Evolutionary conservation across 2,113 vertebrate species (phyloP).

Genomic region (Ranitomeya variabilis): DNA sequence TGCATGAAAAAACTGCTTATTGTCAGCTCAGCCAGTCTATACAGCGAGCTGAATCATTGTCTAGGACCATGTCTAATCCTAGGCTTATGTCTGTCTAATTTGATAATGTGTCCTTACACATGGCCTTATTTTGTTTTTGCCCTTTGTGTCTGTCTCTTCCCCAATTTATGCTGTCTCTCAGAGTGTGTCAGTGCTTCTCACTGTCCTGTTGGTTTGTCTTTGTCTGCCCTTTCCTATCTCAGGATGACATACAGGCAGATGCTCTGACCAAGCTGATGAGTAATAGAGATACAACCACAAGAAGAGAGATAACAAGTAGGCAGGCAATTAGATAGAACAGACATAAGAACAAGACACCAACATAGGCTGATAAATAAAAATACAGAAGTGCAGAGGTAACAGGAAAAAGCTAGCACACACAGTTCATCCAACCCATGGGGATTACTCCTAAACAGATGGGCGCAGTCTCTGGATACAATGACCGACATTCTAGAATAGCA

Average conservation of each 20-base stretch:
- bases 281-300: constrained; percentile 39
- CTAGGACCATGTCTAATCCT: constrained; percentile 34
- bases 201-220: constrained; percentile 49
- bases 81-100: constrained; percentile 30
- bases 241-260: constrained; percentile 48
- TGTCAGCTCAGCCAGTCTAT: constrained; percentile 5
- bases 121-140: background rate
- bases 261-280: constrained; percentile 48
- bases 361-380: constrained; percentile 28
- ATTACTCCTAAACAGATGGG: constrained; percentile 48
- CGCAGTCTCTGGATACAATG: constrained; percentile 33
- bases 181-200: constrained; percentile 45
- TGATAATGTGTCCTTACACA: background rate
- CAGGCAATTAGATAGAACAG: constrained; percentile 11
- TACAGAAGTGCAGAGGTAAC: constrained; percentile 16
- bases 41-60: background rate
- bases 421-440: constrained; percentile 1
- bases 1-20: background rate
- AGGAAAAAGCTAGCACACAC: constrained; percentile 15
- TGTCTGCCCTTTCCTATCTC: constrained; percentile 58
- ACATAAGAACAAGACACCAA: background rate
- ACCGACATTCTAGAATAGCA: constrained; percentile 33
- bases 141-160: constrained; percentile 30
- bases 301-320: constrained; percentile 29
- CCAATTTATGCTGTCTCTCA: constrained; percentile 54